Evolutionary conservation across 2,797 vertebrate species (phyloP).

Genomic region (Vespertilio murinus): DNA sequence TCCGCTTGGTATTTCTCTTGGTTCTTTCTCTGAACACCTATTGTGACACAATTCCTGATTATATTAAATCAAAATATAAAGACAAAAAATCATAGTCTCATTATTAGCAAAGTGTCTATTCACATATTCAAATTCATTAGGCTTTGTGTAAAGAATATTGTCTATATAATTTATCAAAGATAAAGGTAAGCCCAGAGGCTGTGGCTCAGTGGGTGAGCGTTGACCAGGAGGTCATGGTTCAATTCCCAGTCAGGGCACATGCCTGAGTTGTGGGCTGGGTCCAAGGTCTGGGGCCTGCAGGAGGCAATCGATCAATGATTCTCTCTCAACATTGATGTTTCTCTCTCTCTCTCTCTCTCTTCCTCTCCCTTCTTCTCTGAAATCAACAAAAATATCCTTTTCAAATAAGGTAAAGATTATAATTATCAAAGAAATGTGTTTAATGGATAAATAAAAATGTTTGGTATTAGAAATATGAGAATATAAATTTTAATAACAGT

Average conservation of each 20-base stretch:
- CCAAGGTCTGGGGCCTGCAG: too few species aligned
- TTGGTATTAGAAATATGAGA: constrained; percentile 3
- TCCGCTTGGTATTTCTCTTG: background rate
- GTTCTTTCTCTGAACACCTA: background rate
- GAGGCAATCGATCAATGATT: too few species aligned
- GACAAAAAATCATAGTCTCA: background rate
- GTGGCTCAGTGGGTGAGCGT: too few species aligned
- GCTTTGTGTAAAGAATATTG: background rate
- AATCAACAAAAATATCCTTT: too few species aligned
- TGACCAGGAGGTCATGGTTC: too few species aligned
- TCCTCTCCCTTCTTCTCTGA: too few species aligned
- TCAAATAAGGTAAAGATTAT: background rate
- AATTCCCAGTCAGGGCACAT: too few species aligned
- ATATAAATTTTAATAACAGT: constrained; percentile 1
- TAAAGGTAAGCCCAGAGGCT: background rate
- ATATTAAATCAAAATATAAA: background rate
- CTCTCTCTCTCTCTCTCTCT: too few species aligned
- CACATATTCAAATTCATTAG: background rate
- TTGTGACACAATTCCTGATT: background rate
- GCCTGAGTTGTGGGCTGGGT: too few species aligned
- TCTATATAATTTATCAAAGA: background rate
- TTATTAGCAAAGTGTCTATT: background rate
- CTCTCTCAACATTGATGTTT: too few species aligned
- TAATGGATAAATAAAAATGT: background rate
- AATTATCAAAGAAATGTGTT: background rate